These are phyloP conservation scores for Oncorhynchus masou DNA, from an alignment of 2,113 vertebrate genomes.

Conservation along the genomic window DNA sequence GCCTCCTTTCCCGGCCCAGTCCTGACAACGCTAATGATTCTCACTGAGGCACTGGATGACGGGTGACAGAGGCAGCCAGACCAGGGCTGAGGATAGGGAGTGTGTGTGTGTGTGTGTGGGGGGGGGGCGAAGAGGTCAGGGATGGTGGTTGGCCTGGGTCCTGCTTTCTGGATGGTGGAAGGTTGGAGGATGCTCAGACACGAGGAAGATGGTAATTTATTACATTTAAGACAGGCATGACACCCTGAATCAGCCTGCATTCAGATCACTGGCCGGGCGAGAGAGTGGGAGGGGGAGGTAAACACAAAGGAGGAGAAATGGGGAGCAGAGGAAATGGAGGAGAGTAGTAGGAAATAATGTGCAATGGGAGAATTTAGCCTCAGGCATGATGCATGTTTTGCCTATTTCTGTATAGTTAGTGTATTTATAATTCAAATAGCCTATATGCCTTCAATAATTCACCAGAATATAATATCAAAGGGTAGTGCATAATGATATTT, in stretches of 20 bases:
- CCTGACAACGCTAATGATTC: conserved; percentile 66
- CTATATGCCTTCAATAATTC: conserved; percentile 65
- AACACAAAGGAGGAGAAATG: conserved; percentile 55
- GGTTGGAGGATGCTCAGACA: conserved; percentile 47
- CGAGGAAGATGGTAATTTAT: conserved; percentile 62
- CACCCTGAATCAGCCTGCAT: conserved; percentile 67
- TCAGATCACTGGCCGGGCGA: conserved; percentile 57
- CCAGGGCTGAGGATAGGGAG: conserved; percentile 30
- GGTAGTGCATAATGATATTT: conserved; percentile 34
- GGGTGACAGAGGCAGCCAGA: conserved; percentile 57
- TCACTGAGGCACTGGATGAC: conserved; percentile 54
- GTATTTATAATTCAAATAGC: conserved; percentile 71
- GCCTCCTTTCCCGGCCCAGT: conserved; percentile 49
- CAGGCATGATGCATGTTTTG: conserved; percentile 58
- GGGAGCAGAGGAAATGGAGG: conserved; percentile 37
- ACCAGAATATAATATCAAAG: conserved; percentile 56
- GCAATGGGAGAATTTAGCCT: conserved; percentile 57
- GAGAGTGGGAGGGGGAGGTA: conserved; percentile 25
- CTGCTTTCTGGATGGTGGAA: conserved; percentile 48
- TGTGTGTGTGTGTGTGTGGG: too few relatives aligned
- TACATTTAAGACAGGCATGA: conserved; percentile 67
- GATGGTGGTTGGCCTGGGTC: neutral
- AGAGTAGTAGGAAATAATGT: conserved; percentile 59
- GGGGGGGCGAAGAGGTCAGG: neutral
- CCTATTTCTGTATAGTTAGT: conserved; percentile 62